Evolutionary conservation across 2,888 invertebrate species (phyloP).

Genomic region (Biston stratarius): DNA sequence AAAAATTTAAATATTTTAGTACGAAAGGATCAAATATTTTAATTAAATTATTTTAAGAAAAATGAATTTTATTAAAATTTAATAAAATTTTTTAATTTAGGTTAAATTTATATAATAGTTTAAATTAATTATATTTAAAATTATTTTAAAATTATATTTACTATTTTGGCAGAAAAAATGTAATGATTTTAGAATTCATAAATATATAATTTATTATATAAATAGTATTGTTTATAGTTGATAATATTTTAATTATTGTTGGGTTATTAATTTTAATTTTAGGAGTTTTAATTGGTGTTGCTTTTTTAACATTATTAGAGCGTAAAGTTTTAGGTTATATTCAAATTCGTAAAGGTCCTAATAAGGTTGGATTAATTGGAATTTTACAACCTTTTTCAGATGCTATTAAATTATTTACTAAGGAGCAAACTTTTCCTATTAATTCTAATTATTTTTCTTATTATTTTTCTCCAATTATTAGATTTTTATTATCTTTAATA

Average conservation of each 20-base stretch:
- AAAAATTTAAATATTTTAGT: conserved; percentile 87
- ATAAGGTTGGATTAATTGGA: conserved; percentile 88
- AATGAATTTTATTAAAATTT: conserved; percentile 60
- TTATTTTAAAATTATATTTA: conserved; percentile 21
- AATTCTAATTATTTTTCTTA: conserved; percentile 87
- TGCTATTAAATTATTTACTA: conserved; percentile 90
- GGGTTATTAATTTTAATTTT: conserved; percentile 84
- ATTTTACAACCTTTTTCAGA: conserved; percentile 90
- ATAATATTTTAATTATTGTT: conserved; percentile 73
- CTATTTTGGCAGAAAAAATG: conserved; percentile 90
- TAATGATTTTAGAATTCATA: conserved; percentile 90
- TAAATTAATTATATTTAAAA: conserved; percentile 22
- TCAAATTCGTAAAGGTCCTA: conserved; percentile 91
- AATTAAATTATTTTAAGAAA: conserved; percentile 81
- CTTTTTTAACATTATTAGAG: conserved; percentile 91
- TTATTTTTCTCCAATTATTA: conserved; percentile 87
- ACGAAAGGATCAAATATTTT: conserved; percentile 91
- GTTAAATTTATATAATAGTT: conserved; percentile 32
- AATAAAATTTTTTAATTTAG: conserved; percentile 15
- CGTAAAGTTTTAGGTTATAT: conserved; percentile 90
- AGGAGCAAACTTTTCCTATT: conserved; percentile 86
- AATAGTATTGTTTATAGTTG: conserved; percentile 82
- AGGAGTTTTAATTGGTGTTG: conserved; percentile 88
- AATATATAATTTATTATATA: conserved; percentile 84
- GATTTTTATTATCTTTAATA: conserved; percentile 86